phyloP scores from a whole-genome alignment of 2,888 invertebrate species.

The Lepetodrilus schrolli region DNA sequence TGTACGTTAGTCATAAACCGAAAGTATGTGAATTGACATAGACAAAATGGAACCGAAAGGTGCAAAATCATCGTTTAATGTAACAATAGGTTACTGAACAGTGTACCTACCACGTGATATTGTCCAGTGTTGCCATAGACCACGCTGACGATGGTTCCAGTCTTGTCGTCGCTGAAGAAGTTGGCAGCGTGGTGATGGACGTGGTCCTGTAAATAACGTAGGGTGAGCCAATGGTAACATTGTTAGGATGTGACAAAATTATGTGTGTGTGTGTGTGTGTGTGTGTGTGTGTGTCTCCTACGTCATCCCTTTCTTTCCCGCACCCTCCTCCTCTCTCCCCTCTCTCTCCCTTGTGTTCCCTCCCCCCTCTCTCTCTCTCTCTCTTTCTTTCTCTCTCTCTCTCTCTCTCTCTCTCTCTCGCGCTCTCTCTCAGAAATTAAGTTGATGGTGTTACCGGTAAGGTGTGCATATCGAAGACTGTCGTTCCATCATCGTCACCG shows the following conservation, averaged over 20 bases:
- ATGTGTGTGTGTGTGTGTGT: no score
- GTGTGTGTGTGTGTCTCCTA: not conserved
- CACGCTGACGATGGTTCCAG: constrained; percentile 56
- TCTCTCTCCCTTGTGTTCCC: not conserved
- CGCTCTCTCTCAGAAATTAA: not conserved
- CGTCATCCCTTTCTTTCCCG: not conserved
- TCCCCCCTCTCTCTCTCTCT: not conserved
- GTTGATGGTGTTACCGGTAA: constrained; percentile 41
- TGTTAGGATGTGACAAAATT: not conserved
- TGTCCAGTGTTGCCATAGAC: not conserved
- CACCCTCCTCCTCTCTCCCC: constrained; percentile 17
- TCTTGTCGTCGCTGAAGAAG: constrained; percentile 55
- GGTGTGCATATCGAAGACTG: constrained; percentile 52
- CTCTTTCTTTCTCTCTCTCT: constrained; percentile 1
- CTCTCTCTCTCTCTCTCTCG: no score
- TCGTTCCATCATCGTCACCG: constrained; percentile 49
- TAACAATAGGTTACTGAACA: no score
- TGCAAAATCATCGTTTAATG: not conserved
- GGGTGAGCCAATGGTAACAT: no score
- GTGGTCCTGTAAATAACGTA: constrained; percentile 28
- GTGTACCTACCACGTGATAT: constrained; percentile 9
- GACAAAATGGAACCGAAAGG: no score
- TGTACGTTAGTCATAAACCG: no score
- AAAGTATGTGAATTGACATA: no score
- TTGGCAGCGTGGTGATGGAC: constrained; percentile 49